phyloP scores from a whole-genome alignment of 1,140 invertebrate genomes.

The Heliconius congener region DNA sequence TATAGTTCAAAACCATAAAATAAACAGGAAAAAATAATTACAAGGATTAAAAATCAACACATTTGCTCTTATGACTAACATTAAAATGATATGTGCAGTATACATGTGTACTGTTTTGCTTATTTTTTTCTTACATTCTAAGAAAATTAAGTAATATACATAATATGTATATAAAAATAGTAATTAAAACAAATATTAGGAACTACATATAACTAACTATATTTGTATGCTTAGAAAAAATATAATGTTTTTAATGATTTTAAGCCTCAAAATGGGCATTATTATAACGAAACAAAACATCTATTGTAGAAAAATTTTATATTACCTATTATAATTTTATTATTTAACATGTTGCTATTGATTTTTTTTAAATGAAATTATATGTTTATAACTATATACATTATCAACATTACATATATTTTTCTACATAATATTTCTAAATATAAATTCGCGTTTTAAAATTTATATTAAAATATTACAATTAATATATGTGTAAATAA shows the following conservation, averaged over 20 bases:
- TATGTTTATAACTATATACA: too few species aligned
- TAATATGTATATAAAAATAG: not conserved
- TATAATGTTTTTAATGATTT: not conserved
- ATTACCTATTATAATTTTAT: too few species aligned
- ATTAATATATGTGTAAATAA: not conserved
- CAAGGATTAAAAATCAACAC: not conserved
- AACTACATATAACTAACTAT: conserved; percentile 1
- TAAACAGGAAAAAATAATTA: not conserved
- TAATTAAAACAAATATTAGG: not conserved
- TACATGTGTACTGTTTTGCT: not conserved
- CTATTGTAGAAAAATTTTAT: too few species aligned
- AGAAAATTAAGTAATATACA: not conserved
- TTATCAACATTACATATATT: too few species aligned
- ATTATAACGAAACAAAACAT: not conserved
- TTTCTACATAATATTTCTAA: too few species aligned
- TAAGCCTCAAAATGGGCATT: not conserved
- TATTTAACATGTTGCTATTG: too few species aligned
- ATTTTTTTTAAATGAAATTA: too few species aligned
- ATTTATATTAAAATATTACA: too few species aligned
- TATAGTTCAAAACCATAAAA: not conserved
- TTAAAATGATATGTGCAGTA: conserved; percentile 9
- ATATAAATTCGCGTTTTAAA: too few species aligned
- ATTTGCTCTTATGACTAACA: not conserved
- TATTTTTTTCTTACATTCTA: not conserved
- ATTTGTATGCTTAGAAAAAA: not conserved